Base-by-base conservation (phyloP, 35 echinoderm and acorn worm genomes). In the Amphiura filiformis region DNA sequence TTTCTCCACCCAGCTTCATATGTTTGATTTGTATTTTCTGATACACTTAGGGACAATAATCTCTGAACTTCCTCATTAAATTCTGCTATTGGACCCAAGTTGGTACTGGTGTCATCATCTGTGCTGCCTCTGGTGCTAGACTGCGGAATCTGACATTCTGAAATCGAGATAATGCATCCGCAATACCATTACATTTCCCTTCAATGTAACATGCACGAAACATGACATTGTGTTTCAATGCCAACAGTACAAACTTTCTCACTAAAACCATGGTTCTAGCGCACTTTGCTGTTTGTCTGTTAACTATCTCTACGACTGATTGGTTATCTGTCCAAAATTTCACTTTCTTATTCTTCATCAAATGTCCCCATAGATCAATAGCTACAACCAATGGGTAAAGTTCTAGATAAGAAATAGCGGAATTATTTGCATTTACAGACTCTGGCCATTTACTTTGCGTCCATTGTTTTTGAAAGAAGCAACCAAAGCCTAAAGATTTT, bases 91-190 rank as follows among this genome's bases (percentile, higher is more conserved):
- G 38, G 32, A 82, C 11, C 61, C 61, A 44, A 18, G 41, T 39
- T 3, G 80, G 37, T n/a, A 42, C 17, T 30, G 82, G 82, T 22
- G 82, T 57, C 82, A 84, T 84, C 41, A 12, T 22, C 31, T 32
- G 0, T 18, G 39, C 86, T 26, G 86, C 86, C 39, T 52, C 31
- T 0, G 86, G 76, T 40, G 86, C 76, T 23, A 80, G 13, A 0
- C 14, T 17, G 40, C 41, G 86, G 34, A 88, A 88, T 0, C 77
- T 35, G 20, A 0, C 12, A 12, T 31, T 88, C 76, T 88, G 39
- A 37, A 88, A 80, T 31, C 76, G 86, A 57, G 86, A 88, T 1
- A 88, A 42, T 31, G 76, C 86, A 61, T 88, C 86, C 1, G 86
- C 86, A 17, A 57, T 78, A 34, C 32, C 52, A 88, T 88, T 88